These are phyloP conservation scores for Hylaea fasciaria DNA, from an alignment of 2,888 invertebrate species.

Conservation along the genomic window DNA sequence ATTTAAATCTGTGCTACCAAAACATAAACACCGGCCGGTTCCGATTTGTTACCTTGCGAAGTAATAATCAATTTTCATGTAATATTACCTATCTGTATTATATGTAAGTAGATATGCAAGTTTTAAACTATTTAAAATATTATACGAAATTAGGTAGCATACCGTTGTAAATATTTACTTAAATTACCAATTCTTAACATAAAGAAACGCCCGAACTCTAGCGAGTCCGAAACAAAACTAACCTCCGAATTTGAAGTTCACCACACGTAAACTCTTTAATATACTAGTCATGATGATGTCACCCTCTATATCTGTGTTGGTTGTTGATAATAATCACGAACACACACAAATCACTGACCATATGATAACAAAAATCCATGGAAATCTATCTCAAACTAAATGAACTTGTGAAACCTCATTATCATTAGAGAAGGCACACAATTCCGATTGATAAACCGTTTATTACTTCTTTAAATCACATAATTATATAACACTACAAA, in stretches of 20 bases:
- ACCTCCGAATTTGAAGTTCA: conserved; percentile 64
- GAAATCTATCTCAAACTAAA: background rate
- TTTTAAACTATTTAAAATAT: no score
- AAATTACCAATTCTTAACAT: background rate
- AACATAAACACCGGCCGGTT: no score
- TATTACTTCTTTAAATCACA: conserved; percentile 6
- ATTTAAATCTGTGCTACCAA: no score
- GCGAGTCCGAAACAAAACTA: conserved; percentile 44
- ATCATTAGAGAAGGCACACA: no score
- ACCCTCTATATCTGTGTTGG: conserved; percentile 22
- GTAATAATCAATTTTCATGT: no score
- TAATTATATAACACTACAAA: background rate
- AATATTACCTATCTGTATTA: no score
- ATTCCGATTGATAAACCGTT: background rate
- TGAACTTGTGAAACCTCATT: background rate
- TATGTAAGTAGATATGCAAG: no score
- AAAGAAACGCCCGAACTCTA: background rate
- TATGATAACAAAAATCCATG: background rate
- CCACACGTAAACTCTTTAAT: conserved; percentile 49
- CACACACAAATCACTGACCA: conserved; percentile 11
- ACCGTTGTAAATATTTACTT: background rate
- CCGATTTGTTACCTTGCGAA: no score
- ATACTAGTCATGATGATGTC: conserved; percentile 53
- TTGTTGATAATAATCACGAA: conserved; percentile 6
- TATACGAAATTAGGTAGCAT: no score